phyloP scores from a whole-genome alignment of 2,888 invertebrate species.

The Morpho deidamia region DNA sequence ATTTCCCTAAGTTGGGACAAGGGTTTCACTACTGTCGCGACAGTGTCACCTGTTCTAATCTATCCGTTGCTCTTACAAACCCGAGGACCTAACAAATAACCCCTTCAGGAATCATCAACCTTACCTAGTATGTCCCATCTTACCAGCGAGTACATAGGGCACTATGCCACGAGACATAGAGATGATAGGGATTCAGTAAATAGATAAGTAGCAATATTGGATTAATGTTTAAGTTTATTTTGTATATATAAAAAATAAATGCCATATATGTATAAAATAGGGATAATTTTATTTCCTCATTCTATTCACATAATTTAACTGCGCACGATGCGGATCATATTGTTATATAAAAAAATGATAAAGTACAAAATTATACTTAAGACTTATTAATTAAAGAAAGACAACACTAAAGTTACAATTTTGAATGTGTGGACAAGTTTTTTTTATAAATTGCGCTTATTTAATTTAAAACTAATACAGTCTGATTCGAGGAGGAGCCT shows the following conservation, averaged over 20 bases:
- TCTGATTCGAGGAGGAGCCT: slow-evolving; percentile 26
- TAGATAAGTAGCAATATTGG: too few species aligned
- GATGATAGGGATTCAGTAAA: too few species aligned
- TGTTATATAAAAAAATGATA: slow-evolving; percentile 58
- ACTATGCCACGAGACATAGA: too few species aligned
- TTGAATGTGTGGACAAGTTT: slow-evolving; percentile 1
- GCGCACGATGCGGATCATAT: slow-evolving; percentile 49
- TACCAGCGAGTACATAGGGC: too few species aligned
- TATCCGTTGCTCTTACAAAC: neutral
- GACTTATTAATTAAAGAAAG: slow-evolving; percentile 10
- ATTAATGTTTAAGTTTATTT: neutral
- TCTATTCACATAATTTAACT: slow-evolving; percentile 58
- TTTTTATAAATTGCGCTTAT: neutral
- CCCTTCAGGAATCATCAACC: neutral
- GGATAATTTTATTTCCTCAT: slow-evolving; percentile 63
- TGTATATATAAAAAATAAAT: slow-evolving; percentile 33
- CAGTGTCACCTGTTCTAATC: too few species aligned
- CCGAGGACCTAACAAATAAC: neutral
- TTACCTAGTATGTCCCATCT: neutral
- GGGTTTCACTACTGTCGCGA: too few species aligned
- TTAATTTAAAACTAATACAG: slow-evolving; percentile 1
- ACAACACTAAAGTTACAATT: slow-evolving; percentile 8
- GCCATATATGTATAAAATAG: slow-evolving; percentile 47
- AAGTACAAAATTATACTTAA: slow-evolving; percentile 54
- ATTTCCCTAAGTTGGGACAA: too few species aligned